Percentiles rank a stretch among this genome's conserved stretches.
phyloP scores from a whole-genome alignment of 1,140 invertebrate species.

The Procambarus virginalis region DNA sequence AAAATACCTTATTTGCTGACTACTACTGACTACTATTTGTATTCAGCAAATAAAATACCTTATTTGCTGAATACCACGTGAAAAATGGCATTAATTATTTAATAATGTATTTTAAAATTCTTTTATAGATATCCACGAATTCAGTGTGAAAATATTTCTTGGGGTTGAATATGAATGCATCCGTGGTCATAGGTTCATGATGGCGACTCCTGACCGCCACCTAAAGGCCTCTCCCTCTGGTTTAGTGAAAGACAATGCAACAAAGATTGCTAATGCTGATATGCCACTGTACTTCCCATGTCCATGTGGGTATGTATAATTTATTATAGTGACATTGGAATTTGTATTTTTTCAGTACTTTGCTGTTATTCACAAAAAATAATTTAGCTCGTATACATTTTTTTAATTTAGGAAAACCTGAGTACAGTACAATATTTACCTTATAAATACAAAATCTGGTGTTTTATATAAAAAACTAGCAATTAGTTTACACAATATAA shows the following conservation, averaged over 20 bases:
- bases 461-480: background rate
- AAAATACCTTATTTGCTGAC: too few species aligned
- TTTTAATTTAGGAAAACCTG: too few species aligned
- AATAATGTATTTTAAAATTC: background rate
- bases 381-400: background rate
- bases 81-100: too few species aligned
- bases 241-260: conserved; percentile 88
- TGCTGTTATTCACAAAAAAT: background rate
- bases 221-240: conserved; percentile 84
- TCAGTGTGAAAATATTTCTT: conserved; percentile 95
- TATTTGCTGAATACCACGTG: too few species aligned
- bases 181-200: conserved; percentile 95
- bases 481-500: background rate
- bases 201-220: conserved; percentile 89
- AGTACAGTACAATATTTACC: too few species aligned
- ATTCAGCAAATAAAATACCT: too few species aligned
- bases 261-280: conserved; percentile 86
- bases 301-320: conserved; percentile 80
- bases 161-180: conserved; percentile 98
- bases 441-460: background rate
- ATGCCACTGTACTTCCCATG: conserved; percentile 95
- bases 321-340: background rate
- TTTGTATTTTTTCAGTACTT: background rate
- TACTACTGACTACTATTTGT: too few species aligned
- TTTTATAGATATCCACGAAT: conserved; percentile 75